Evolutionary conservation across 2,113 vertebrate genomes (phyloP).

Genomic region (Hoplias malabaricus): DNA sequence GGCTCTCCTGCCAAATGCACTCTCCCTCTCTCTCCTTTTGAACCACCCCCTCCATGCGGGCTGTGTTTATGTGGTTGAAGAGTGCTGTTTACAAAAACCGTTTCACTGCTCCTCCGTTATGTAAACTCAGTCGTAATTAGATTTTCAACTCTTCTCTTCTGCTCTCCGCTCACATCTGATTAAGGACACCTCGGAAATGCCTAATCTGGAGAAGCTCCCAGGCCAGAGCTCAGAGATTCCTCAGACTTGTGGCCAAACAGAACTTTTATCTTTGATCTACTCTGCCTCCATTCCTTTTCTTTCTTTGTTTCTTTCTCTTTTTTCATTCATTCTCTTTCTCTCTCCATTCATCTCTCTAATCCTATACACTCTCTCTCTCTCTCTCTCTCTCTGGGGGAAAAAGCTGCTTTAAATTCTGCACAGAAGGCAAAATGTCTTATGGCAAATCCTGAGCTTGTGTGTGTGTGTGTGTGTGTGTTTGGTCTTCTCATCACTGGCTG

Average conservation of each 20-base stretch:
- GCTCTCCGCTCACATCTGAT: constrained; percentile 13
- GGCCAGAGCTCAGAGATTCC: not conserved
- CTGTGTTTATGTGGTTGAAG: constrained; percentile 21
- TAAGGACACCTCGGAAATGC: constrained; percentile 33
- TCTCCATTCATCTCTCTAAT: too few relatives aligned
- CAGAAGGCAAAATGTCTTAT: too few relatives aligned
- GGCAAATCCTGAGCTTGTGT: not conserved
- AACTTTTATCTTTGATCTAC: too few relatives aligned
- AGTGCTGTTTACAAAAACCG: constrained; percentile 27
- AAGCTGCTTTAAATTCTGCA: not conserved
- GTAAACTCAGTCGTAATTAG: constrained; percentile 31
- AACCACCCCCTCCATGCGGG: not conserved
- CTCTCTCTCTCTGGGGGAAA: not conserved
- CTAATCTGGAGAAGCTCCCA: not conserved
- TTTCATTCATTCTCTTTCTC: not conserved
- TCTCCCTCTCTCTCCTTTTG: not conserved
- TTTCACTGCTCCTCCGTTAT: constrained; percentile 14
- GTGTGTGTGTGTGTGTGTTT: constrained; percentile 4
- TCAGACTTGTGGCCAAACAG: not conserved
- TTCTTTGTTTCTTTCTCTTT: not conserved
- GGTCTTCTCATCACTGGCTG: not conserved
- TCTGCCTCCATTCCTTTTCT: too few relatives aligned
- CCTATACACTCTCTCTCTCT: not conserved
- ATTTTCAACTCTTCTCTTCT: constrained; percentile 6
- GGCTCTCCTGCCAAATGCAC: not conserved